Percentiles rank a stretch among this genome's conserved stretches.
Evolutionary conservation across 2,888 invertebrate species (phyloP).

Genomic region (Podabrus alpinus): DNA sequence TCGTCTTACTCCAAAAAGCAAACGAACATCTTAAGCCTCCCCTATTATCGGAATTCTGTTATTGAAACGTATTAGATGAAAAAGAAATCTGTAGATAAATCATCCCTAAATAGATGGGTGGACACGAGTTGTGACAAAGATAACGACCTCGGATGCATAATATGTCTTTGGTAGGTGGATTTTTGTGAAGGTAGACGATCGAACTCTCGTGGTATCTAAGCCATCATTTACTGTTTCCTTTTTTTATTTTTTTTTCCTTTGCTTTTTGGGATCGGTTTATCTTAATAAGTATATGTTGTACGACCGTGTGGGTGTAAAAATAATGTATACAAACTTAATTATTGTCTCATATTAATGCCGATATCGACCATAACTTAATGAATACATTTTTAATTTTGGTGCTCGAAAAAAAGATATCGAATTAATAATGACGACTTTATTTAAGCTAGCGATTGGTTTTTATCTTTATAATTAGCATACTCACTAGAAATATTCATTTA

Average conservation of each 20-base stretch:
- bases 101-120: conserved; percentile 31
- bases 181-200: conserved; percentile 4
- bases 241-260: conserved; percentile 7
- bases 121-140: conserved; percentile 25
- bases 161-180: conserved; percentile 16
- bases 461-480: conserved; percentile 1
- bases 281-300: conserved; percentile 21
- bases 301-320: conserved; percentile 12
- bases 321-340: conserved; percentile 18
- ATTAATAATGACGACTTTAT: conserved; percentile 3
- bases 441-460: neutral
- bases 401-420: neutral
- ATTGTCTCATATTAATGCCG: neutral
- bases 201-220: conserved; percentile 1
- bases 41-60: conserved; percentile 6
- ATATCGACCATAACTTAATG: neutral
- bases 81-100: conserved; percentile 27
- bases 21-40: neutral
- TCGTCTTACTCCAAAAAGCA: neutral
- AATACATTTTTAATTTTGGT: neutral
- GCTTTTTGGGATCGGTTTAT: conserved; percentile 10
- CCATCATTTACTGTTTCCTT: conserved; percentile 8
- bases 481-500: neutral
- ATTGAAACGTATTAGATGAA: conserved; percentile 23
- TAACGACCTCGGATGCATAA: conserved; percentile 26